Conservation (phyloP, 2,113 vertebrate species). For the Notarius quadriscutis region DNA sequence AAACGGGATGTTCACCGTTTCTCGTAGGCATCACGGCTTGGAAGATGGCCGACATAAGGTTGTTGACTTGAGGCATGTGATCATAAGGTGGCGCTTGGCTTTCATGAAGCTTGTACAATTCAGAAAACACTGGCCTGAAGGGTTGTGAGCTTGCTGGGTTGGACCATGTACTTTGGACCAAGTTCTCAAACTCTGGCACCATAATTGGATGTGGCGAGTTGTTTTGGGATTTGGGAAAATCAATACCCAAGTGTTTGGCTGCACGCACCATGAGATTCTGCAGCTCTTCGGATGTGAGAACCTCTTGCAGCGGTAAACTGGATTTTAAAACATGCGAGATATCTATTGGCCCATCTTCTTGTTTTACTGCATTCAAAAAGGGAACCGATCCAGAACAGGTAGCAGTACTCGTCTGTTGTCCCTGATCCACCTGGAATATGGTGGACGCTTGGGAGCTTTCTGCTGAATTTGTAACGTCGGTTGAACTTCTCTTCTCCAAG, state of each 20-base stretch:
- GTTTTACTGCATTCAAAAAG: constrained; percentile 37
- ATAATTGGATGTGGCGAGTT: constrained; percentile 43
- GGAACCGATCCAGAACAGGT: constrained; percentile 7
- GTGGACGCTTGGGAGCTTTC: neutral
- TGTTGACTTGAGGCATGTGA: constrained; percentile 55
- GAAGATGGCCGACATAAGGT: constrained; percentile 58
- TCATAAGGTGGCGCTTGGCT: constrained; percentile 52
- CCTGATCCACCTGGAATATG: constrained; percentile 34
- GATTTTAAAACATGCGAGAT: constrained; percentile 22
- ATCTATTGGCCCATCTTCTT: constrained; percentile 46
- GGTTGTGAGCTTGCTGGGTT: constrained; percentile 52
- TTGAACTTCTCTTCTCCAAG: constrained; percentile 46
- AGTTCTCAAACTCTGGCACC: constrained; percentile 54
- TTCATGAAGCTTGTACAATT: constrained; percentile 56
- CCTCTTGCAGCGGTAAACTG: constrained; percentile 38
- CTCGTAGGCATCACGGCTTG: constrained; percentile 51
- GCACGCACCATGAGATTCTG: constrained; percentile 54
- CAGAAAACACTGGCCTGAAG: constrained; percentile 48
- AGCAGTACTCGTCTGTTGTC: constrained; percentile 9
- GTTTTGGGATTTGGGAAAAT: constrained; percentile 34
- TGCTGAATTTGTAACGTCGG: neutral
- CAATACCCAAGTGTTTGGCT: constrained; percentile 47
- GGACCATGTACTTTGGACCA: constrained; percentile 55
- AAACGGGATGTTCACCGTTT: constrained; percentile 16
- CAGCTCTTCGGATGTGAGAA: constrained; percentile 46